Base-by-base conservation (phyloP, 1,140 invertebrate species). In the Neomicropteryx cornuta region DNA sequence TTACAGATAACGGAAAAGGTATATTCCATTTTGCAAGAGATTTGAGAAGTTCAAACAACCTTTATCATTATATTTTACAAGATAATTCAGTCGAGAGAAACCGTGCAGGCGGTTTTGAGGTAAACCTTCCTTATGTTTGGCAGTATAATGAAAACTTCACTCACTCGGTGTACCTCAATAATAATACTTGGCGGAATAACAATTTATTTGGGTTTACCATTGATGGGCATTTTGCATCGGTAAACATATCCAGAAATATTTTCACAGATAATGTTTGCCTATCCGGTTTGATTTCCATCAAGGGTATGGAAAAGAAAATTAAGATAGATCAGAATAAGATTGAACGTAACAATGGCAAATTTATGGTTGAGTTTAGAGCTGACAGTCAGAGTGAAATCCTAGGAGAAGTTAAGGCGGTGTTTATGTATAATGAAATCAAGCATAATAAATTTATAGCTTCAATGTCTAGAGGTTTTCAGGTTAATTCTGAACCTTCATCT, bases 251-350 rank as follows among this genome's bases (percentile, higher is more conserved):
- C 0, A 75, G 76, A 38, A 97, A 93, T 56, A 66, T 75, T 6
- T 96, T 98, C 53, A 73, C 77, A 2, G 78, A 86, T 22, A 99
- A 99, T 54, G 62, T 65, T 4, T 97, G 92, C 49, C 77, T 79
- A 38, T 70, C 60, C 6, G 88, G 95, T 1, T 60, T 99, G 11
- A 71, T 99, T 2, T 77, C 81, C 0, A 69, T 99, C 3, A 70
- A 76, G 37, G 96, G 97, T 11, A 99, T 97, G 92, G 97, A 99
- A 60, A 99, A 99, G 62, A 80, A 85, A 49, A 73, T 97, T 62
- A 69, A 77, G 18, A 84, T 97, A 42, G 72, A 81, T 75, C 58
- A 76, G 49, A 77, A 83, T 67, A 55, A 83, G 35, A 85, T 99
- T 24, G 72, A 79, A 44, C 67, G 73, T 16, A 99, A 99, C 54